Evolutionary conservation across 2,797 vertebrate species (phyloP), one percentile per base, ranked within the genome.

Genomic region (Bovichtus variegatus): DNA sequence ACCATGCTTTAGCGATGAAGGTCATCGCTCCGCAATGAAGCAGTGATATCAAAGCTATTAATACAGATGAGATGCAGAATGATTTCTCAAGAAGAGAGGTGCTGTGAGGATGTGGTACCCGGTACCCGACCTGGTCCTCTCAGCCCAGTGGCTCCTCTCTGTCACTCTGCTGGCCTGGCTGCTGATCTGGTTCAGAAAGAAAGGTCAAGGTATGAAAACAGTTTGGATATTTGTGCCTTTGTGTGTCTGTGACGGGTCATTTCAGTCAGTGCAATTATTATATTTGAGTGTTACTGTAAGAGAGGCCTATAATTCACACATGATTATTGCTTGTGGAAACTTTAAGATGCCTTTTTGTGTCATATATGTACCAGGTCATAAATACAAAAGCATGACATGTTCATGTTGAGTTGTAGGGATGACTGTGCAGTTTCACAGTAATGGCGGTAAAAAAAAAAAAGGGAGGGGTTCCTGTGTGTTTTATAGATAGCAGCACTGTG

Each of bases 31-130:
- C 16, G 83, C 67, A 79, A 74, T 82, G 27, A 60, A 74, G 47
- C 18, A 41, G 64, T 85, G 83, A 87, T 63, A 73, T 89, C 82
- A 84, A 78, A 63, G 71, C 86, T 91, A 85, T 88, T 85, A 91
- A 91, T 90, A 86, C 62, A 27, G 69, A 74, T 75, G 61, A 43
- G 57, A 76, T 58, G 51, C 61, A 75, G 57, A 44, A 83, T 69
- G 71, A 70, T 55, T 69, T 54, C 54, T 18, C 18, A 16, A 36
- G 54, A 65, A 41, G 59, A 67, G 51, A 36, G 16, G 51, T 36
- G 2, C 53, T 50, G 29, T 34, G 68, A 83, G 67, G 84, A 91
- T 90, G 90, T 89, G 87, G 82, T 78, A 72, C 54, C 59, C 31
- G 1, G 64, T n/a, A n/a, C n/a, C n/a, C n/a, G n/a, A n/a, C 44